Conservation (phyloP, 2,888 invertebrate genomes). For the Fabriciana adippe region DNA sequence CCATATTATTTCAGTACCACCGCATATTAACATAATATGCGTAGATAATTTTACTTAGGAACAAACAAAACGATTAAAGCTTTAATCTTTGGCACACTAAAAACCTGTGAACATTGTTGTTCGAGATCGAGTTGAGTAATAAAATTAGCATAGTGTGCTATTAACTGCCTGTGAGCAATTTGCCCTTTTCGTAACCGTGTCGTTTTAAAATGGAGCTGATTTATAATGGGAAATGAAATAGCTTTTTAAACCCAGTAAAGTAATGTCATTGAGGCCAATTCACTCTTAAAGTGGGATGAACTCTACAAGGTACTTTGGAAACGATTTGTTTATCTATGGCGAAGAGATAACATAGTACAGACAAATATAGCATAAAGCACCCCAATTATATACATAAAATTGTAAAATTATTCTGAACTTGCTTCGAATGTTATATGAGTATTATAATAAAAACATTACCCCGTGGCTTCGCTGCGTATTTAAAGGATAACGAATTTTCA, state of each 20-base stretch:
- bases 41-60: conserved; percentile 11
- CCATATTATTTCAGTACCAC: not conserved
- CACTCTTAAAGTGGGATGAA: conserved; percentile 6
- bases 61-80: conserved; percentile 12
- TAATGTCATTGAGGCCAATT: conserved; percentile 22
- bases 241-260: conserved; percentile 30
- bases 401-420: not conserved
- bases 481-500: too few relatives aligned
- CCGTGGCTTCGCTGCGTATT: too few relatives aligned
- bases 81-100: conserved; percentile 13
- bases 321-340: conserved; percentile 5
- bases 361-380: not conserved
- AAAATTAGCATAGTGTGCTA: conserved; percentile 39
- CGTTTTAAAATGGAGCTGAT: conserved; percentile 23
- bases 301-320: conserved; percentile 1
- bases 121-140: conserved; percentile 30
- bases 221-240: conserved; percentile 28
- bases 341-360: conserved; percentile 1
- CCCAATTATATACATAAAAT: not conserved
- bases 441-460: too few relatives aligned
- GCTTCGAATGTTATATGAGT: not conserved
- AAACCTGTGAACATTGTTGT: conserved; percentile 29
- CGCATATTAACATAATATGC: not conserved
- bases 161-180: conserved; percentile 37
- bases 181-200: conserved; percentile 25